These are phyloP conservation scores for Elgaria multicarinata DNA, from an alignment of 2,113 vertebrate species.

Conservation along the genomic window DNA sequence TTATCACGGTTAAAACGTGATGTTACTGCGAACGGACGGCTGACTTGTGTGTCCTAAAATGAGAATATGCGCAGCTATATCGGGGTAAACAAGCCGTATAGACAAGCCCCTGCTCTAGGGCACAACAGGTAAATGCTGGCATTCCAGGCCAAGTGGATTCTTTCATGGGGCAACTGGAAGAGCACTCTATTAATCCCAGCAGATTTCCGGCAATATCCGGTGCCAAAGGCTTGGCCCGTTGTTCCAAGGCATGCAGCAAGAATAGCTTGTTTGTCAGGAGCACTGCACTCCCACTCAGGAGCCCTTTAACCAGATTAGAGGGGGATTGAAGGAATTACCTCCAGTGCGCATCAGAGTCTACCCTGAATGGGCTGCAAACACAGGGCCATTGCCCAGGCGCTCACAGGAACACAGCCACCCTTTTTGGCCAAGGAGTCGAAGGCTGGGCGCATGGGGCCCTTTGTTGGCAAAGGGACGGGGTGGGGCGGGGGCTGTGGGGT, in stretches of 20 bases:
- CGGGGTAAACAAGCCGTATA: too few species aligned
- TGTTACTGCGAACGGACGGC: too few species aligned
- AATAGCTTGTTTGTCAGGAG: conserved; percentile 39
- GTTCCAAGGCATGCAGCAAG: not conserved
- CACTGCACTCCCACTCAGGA: conserved; percentile 50
- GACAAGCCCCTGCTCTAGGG: conserved; percentile 1
- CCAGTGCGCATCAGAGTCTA: conserved; percentile 30
- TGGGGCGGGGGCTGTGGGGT: not conserved
- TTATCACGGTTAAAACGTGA: too few species aligned
- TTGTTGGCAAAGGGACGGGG: not conserved
- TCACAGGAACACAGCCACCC: not conserved
- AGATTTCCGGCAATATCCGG: not conserved
- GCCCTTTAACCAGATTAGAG: conserved; percentile 67
- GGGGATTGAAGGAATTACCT: conserved; percentile 66
- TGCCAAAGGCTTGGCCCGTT: not conserved
- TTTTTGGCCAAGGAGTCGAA: not conserved
- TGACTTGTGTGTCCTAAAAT: too few species aligned
- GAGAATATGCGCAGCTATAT: too few species aligned
- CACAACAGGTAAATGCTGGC: not conserved
- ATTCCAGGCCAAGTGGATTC: conserved; percentile 9
- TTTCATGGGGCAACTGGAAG: not conserved
- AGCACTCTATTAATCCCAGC: not conserved
- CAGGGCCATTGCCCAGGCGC: not conserved
- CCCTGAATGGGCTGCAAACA: not conserved
- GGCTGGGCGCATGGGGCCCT: not conserved